Evolutionary conservation across 2,888 invertebrate species (phyloP).

Genomic region (Agonopterix heracliana): DNA sequence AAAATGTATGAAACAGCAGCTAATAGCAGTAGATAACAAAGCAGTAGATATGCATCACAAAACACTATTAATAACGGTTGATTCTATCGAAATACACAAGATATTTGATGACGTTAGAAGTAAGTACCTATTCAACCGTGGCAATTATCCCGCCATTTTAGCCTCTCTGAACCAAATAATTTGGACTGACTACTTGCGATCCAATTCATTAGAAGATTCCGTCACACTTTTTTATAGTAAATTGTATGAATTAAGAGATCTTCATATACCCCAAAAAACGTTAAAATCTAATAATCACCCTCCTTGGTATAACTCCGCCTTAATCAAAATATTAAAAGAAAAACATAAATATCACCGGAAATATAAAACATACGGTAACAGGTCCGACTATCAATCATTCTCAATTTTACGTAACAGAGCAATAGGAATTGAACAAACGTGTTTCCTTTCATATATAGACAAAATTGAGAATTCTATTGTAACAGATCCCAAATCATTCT

Average conservation of each 20-base stretch:
- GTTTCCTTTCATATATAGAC: conserved; percentile 9
- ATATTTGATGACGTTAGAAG: no score
- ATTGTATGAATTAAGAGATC: conserved; percentile 2
- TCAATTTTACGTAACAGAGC: conserved; percentile 10
- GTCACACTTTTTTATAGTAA: conserved; percentile 6
- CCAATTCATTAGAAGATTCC: not conserved
- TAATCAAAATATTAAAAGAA: conserved; percentile 14
- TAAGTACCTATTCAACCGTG: conserved; percentile 6
- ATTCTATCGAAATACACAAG: no score
- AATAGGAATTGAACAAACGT: conserved; percentile 8
- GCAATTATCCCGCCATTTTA: conserved; percentile 7
- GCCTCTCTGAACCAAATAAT: not conserved
- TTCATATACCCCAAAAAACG: conserved; percentile 5
- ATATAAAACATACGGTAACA: conserved; percentile 6
- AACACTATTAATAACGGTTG: no score
- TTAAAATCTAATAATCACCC: conserved; percentile 2
- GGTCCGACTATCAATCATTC: conserved; percentile 10
- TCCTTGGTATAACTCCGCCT: no score
- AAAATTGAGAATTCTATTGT: conserved; percentile 9
- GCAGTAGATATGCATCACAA: no score
- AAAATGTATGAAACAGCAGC: no score
- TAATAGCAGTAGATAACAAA: no score
- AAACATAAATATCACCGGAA: conserved; percentile 5
- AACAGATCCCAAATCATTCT: conserved; percentile 8
- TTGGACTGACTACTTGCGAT: conserved; percentile 2